Base-by-base conservation (phyloP, 2,113 vertebrate genomes). In the Thunnus maccoyii region DNA sequence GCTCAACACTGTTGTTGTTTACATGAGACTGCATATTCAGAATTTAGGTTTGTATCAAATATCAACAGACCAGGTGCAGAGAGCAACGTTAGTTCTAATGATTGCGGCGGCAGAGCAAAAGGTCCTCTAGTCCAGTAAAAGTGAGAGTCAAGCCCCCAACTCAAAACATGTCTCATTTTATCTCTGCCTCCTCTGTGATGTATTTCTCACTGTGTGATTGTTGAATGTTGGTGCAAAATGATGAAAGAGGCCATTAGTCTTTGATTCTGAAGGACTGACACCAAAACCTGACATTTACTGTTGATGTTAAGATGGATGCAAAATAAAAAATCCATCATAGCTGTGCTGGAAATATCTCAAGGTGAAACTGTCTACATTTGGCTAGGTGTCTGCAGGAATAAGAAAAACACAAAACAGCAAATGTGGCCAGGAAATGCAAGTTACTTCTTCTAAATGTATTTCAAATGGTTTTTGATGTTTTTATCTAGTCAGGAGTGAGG, bases 241-340 rank as follows among this genome's bases (percentile, higher is more conserved):
- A 82, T 57, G 32, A 66, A 67, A 71, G 75, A 64, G 65, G 55
- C 61, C 72, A 17, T 57, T 51, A 32, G 70, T 78, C 70, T 75
- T 81, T 82, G 78, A 78, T 66, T 84, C 48, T 64, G 58, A 51
- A 57, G 56, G 78, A 62, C 75, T 72, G 75, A 82, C 44, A 76
- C 62, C 61, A 17, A 64, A 75, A 81, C 36, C 61, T 79, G 83
- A 79, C 70, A 76, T 84, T 81, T 76, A 68, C 61, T 44, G 69
- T n/a, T 58, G 78, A 54, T 69, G 69, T n/a, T 52, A 47, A 52
- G 65, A 60, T 54, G 52, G 22, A 77, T 62, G 68, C 57, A 60
- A 64, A 65, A 72, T 27, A 44, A 64, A 76, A 64, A 32, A 62
- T 57, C 6, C 41, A 58, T 32, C 7, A 16, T 13, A 66, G 46